Evolutionary conservation across 2,888 invertebrate species (phyloP), one percentile per base, ranked within the genome.

Genomic region (Pollenia griseotomentosa): DNA sequence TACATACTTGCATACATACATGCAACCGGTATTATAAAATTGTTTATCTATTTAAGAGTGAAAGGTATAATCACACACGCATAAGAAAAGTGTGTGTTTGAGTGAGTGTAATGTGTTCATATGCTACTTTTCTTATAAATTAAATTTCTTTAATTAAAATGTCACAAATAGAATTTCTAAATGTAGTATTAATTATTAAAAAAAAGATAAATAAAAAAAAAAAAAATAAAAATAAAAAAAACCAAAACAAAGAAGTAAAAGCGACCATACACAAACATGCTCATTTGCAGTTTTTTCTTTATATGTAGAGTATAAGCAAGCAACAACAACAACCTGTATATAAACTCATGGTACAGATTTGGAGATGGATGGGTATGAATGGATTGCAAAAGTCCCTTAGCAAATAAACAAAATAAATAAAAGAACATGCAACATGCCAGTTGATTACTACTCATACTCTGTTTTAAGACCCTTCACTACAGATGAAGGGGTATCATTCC

Each of bases 131-230:
- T 68, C 12, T 83, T 79, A 51, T 74, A 70, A 83, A 75, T 73
- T 75, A 70, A 86, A 80, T 75, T 80, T 53, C 75, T 80, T 80
- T 86, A 86, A 86, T 86, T 86, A 77, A 86, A 86, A 83, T 83
- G 86, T 80, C 86, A 83, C 83, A 86, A 86, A 80, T 77, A 73
- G 83, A 86, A 83, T 86, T 71, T 75, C 65, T 75, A 75, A 75
- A 71, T 46, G 75, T 86, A 79, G 70, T 75, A 74, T 86, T 86
- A 86, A 83, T 86, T 83, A 86, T 77, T 83, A 75, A 86, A 86
- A 79, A 70, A 79, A 68, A 78, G 74, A 23, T 16, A 79, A 14
- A 68, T 23, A 68, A 70, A 75, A 70, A 23, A 75, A 79, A 78
- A 74, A 57, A 42, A 57, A 84, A 79, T 51, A 79, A 66, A 63